These are phyloP conservation scores for Loriculus beryllinus DNA, from an alignment of 2,797 vertebrate species.

Conservation along the genomic window DNA sequence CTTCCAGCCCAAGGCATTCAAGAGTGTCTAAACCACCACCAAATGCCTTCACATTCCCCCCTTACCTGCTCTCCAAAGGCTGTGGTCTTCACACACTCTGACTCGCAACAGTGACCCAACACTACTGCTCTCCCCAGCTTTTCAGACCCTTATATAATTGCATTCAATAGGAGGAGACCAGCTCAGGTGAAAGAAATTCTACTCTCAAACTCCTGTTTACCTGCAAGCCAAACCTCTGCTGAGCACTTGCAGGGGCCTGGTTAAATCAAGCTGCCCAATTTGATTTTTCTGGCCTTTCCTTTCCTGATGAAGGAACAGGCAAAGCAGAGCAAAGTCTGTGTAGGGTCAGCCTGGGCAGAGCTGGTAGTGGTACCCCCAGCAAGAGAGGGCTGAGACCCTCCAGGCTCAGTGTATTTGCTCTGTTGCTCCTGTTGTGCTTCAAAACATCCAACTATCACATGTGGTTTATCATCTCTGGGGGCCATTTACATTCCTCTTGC, in stretches of 20 bases:
- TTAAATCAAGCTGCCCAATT: background rate
- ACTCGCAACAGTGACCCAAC: accelerated
- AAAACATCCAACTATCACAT: background rate
- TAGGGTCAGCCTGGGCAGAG: background rate
- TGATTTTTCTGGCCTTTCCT: background rate
- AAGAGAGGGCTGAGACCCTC: accelerated
- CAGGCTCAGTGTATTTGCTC: background rate
- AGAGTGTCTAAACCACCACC: background rate
- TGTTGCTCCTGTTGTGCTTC: background rate
- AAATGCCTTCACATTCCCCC: background rate
- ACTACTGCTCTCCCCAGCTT: accelerated
- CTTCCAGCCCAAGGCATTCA: background rate
- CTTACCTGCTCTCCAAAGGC: background rate
- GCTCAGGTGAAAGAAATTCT: background rate
- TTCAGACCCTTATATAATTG: background rate
- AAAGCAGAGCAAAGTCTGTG: background rate
- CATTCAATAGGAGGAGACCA: background rate
- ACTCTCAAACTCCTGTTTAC: background rate
- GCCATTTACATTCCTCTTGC: background rate
- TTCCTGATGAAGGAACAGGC: background rate
- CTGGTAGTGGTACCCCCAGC: background rate
- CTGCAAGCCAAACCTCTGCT: background rate
- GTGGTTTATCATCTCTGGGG: background rate
- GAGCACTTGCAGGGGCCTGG: background rate
- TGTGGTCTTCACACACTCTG: accelerated